Evolutionary conservation across 2,888 invertebrate species (phyloP), one percentile per base, ranked within the genome.

Genomic region (Diaperis boleti): DNA sequence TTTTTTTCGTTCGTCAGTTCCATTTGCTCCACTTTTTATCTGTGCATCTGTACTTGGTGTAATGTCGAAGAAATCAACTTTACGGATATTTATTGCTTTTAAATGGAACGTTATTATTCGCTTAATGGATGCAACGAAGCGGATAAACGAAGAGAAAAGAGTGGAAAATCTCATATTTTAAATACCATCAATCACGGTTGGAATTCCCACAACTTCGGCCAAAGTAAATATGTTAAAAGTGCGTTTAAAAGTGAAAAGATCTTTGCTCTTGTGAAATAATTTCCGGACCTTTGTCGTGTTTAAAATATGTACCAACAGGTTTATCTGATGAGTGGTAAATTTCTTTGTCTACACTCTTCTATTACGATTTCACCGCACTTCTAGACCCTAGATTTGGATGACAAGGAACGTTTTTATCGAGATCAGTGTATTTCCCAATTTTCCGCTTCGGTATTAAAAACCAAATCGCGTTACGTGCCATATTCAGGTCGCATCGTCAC

Each of bases 201-300:
- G 4, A 13, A 39, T 10, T 39, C 14, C 39, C 39, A 10, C 6
- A 6, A 18, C 39, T 39, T n/a, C 15, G 6, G 6, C 39, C 7
- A 39, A 39, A 39, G 13, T 33, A 13, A 33, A 33, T 33, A 33
- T 33, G n/a, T 11, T n/a, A 45, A 45, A 45, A 45, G 22, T 45
- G 45, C 22, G 45, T 26, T 45, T 26, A 22, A 44, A 22, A 45
- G 45, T 22, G 45, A 45, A 45, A 45, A 2, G 3, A 45, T 47
- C 15, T 31, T 31, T 7, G 33, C 47, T 33, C 33, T 47, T 33
- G 4, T 47, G n/a, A 1, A 7, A 10, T 31, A 31, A 31, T 29
- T 33, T 31, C 47, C 33, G n/a, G 3, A 22, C 13, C 44, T 13
- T 10, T 11, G 5, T 18, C 8, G 17, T 17, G 6, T 41, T 44